phyloP scores from a whole-genome alignment of 2,113 vertebrate species.

The Mirza zaza region DNA sequence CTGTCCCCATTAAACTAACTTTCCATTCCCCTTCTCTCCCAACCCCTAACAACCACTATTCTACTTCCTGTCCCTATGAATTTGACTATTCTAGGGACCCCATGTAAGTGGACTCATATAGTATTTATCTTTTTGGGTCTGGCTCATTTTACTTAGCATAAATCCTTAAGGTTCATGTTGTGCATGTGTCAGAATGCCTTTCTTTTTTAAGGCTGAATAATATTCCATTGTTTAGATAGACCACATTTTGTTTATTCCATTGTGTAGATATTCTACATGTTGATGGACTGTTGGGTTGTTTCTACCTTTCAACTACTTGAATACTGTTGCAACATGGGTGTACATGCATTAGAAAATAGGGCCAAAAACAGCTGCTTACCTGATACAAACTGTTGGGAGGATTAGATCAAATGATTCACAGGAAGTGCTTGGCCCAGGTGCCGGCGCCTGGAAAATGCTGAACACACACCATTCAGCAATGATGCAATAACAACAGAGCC shows the following conservation, averaged over 20 bases:
- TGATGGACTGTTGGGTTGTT: not conserved
- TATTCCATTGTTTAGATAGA: not conserved
- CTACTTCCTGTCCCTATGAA: not conserved
- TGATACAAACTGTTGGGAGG: not conserved
- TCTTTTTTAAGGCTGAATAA: not conserved
- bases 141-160: not conserved
- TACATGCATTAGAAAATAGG: not conserved
- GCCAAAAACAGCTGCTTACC: too few relatives aligned
- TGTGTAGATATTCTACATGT: too few relatives aligned
- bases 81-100: not conserved
- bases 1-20: fast-evolving
- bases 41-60: not conserved
- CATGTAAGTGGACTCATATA: not conserved
- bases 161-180: not conserved
- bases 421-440: not conserved
- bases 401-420: not conserved
- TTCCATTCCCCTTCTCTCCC: fast-evolving
- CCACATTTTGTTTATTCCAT: not conserved
- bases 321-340: too few relatives aligned
- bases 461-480: not conserved
- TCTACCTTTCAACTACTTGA: not conserved
- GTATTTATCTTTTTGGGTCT: not conserved
- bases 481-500: not conserved
- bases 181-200: not conserved
- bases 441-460: fast-evolving